Conservation (phyloP, 2,888 invertebrate genomes). For the Clusia tigrina region DNA sequence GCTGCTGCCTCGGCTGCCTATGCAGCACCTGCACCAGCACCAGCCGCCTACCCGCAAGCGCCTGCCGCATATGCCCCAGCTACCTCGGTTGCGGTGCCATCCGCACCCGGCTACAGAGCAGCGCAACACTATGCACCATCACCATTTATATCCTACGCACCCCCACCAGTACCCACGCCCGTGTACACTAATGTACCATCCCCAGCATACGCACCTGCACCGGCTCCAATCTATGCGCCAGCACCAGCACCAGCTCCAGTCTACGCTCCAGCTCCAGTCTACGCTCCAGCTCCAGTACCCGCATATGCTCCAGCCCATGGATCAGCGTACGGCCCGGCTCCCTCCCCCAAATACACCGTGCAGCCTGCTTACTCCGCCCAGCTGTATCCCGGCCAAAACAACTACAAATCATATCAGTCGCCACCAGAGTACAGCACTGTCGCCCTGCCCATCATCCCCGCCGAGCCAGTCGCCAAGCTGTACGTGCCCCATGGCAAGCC, state of each 20-base stretch:
- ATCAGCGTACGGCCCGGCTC: conserved; percentile 27
- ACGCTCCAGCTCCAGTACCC: background rate
- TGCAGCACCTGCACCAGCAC: conserved; percentile 32
- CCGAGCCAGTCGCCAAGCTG: conserved; percentile 52
- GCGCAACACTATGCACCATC: conserved; percentile 17
- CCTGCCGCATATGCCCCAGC: background rate
- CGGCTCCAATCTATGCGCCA: conserved; percentile 2
- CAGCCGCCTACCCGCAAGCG: conserved; percentile 29
- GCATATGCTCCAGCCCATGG: conserved; percentile 23
- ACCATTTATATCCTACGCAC: conserved; percentile 30
- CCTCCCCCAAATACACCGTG: conserved; percentile 32
- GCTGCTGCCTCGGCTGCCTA: conserved; percentile 24
- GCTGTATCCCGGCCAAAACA: conserved; percentile 49
- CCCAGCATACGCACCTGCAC: background rate
- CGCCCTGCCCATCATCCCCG: conserved; percentile 46
- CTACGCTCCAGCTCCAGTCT: conserved; percentile 9
- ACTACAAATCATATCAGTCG: conserved; percentile 47
- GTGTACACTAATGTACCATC: conserved; percentile 13
- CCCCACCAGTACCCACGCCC: background rate
- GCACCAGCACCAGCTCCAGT: conserved; percentile 5
- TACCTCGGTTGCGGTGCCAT: background rate
- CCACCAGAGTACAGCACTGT: conserved; percentile 50
- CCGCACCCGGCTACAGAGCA: conserved; percentile 16
- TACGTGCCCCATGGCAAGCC: conserved; percentile 41
- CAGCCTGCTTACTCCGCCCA: conserved; percentile 47